Percentiles rank a stretch among this genome's conserved stretches.
Evolutionary conservation across 2,888 invertebrate species (phyloP).

Genomic region (Fragum whitleyi): DNA sequence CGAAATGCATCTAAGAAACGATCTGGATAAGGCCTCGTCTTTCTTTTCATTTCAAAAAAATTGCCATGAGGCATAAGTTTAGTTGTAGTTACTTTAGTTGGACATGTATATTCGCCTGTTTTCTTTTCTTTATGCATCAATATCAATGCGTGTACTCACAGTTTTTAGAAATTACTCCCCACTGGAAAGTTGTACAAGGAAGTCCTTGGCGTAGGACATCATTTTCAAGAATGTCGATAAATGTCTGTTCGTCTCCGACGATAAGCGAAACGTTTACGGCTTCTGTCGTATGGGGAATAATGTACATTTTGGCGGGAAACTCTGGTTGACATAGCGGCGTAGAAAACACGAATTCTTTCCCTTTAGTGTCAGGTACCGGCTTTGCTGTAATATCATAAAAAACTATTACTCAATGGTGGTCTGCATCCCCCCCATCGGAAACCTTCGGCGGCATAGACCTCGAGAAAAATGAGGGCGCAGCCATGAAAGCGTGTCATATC

Average conservation of each 20-base stretch:
- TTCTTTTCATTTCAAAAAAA: too few relatives aligned
- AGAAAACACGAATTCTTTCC: constrained; percentile 54
- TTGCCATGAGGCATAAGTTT: too few relatives aligned
- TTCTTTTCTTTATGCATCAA: too few relatives aligned
- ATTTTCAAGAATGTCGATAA: constrained; percentile 20
- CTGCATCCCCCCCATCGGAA: too few relatives aligned
- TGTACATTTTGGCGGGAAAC: constrained; percentile 38
- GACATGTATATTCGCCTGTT: too few relatives aligned
- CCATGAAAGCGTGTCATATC: too few relatives aligned
- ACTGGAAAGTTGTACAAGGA: constrained; percentile 37
- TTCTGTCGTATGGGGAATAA: constrained; percentile 58
- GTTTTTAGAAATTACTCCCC: constrained; percentile 33
- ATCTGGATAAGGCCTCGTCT: too few relatives aligned
- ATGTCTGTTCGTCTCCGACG: background rate
- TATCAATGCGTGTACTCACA: constrained; percentile 30
- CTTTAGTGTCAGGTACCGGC: constrained; percentile 60
- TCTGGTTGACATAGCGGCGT: constrained; percentile 44
- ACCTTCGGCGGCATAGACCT: too few relatives aligned
- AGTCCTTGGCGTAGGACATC: constrained; percentile 38
- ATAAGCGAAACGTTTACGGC: constrained; percentile 50
- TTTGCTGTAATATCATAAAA: constrained; percentile 34
- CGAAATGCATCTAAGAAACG: too few relatives aligned
- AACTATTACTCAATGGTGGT: too few relatives aligned
- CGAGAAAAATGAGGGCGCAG: too few relatives aligned
- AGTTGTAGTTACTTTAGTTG: too few relatives aligned